A percentile compares a stretch with the other conserved stretches of the same genome.
Evolutionary conservation across 2,888 invertebrate genomes (phyloP).

Genomic region (Netelia virgata): DNA sequence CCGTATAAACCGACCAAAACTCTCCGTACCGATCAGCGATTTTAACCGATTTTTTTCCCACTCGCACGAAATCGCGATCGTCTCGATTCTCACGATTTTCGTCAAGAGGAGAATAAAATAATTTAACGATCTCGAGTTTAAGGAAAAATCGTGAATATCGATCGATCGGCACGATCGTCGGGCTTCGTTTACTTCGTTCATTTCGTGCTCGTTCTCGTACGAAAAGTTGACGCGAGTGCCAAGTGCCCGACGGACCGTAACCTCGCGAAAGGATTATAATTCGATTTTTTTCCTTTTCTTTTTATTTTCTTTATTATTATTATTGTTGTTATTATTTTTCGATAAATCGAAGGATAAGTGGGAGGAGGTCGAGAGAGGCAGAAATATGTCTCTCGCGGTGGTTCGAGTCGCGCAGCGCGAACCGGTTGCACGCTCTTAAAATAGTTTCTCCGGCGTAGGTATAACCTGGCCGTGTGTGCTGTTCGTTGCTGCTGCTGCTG

Average conservation of each 20-base stretch:
- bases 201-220: too few relatives aligned
- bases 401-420: slow-evolving; percentile 71
- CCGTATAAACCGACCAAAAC: slow-evolving; percentile 13
- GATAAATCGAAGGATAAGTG: slow-evolving; percentile 5
- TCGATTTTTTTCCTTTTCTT: neutral
- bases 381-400: slow-evolving; percentile 71
- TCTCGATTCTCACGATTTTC: neutral
- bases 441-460: slow-evolving; percentile 78
- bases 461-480: slow-evolving; percentile 60
- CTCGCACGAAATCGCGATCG: neutral
- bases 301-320: neutral
- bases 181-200: too few relatives aligned
- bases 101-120: neutral
- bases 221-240: too few relatives aligned
- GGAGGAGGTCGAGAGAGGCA: slow-evolving; percentile 29
- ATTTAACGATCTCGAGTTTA: too few relatives aligned
- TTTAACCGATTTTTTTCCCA: neutral
- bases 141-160: too few relatives aligned
- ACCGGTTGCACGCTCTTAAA: slow-evolving; percentile 79
- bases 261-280: neutral
- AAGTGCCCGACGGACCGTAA: neutral
- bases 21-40: neutral
- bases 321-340: neutral
- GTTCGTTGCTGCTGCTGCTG: neutral
- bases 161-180: too few relatives aligned